Base-by-base conservation (phyloP, 2,888 invertebrate genomes). In the Acleris sparsana region DNA sequence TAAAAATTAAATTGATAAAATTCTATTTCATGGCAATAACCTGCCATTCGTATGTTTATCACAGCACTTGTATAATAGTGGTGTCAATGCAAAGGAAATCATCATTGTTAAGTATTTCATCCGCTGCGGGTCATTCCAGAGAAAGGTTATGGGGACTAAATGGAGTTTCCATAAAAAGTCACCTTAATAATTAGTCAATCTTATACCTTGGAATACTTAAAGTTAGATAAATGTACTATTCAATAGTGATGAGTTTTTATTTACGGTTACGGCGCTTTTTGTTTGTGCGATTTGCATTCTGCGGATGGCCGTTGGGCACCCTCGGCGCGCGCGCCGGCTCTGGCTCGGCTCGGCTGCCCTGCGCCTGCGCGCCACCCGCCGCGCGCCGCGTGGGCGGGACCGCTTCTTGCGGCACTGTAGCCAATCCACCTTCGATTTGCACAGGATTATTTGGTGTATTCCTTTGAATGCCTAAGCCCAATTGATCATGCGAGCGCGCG, bases 21-120 rank as follows among this genome's bases (percentile, higher is more conserved):
- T 63, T 67, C 55, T 79, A 77, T 74, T 75, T 74, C 70, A 79
- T 78, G 78, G 81, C 84, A 85, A 78, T 75, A 79, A 77, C 71
- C 71, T 74, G 76, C 78, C 84, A 80, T 76, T 75, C 76, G 78
- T 77, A 82, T 73, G 75, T 72, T 81, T 89, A 90, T 91, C 91
- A 91, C 91, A 91, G 91, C 89, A 89, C 87, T 90, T 83, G 78
- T 84, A 83, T 82, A 83, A 84, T 86, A 86, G 86, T 81, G 75
- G 81, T 81, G 86, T 88, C 85, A 82, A 80, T 73, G 79, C 79
- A 83, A 72, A 80, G 7, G 78, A 80, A 77, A 83, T 87, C 82
- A 82, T 75, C 72, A 61, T 59, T 59, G 62, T 64, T 69, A 76
- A 74, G 72, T 73, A 78, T 75, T 69, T 74, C 75, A 73, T 76